Evolutionary conservation across 2,888 invertebrate genomes (phyloP).

Genomic region (Chrysomela aeneicollis): DNA sequence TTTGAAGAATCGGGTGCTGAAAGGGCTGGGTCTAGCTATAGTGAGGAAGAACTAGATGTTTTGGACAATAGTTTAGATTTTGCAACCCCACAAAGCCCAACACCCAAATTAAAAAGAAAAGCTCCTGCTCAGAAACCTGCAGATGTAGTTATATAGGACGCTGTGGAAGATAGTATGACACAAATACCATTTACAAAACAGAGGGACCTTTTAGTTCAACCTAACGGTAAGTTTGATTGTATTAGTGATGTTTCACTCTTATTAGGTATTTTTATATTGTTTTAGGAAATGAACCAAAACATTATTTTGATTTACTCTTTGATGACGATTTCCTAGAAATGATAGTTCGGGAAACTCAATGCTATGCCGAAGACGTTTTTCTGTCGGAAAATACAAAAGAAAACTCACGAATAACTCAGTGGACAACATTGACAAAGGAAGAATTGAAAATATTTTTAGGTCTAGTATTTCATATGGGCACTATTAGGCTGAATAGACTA

Average conservation of each 20-base stretch:
- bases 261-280: constrained; percentile 8
- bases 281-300: constrained; percentile 13
- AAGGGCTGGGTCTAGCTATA: constrained; percentile 20
- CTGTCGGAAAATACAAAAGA: background rate
- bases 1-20: constrained; percentile 22
- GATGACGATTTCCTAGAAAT: too few relatives aligned
- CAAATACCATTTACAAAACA: constrained; percentile 16
- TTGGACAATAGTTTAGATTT: background rate
- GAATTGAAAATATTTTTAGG: constrained; percentile 19
- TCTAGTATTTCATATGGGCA: constrained; percentile 26
- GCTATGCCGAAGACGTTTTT: constrained; percentile 18
- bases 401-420: constrained; percentile 17
- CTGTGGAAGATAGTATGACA: constrained; percentile 11
- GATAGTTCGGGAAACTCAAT: too few relatives aligned
- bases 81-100: background rate
- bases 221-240: constrained; percentile 12
- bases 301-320: constrained; percentile 17
- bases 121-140: constrained; percentile 5
- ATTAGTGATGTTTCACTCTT: background rate
- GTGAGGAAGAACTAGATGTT: constrained; percentile 6
- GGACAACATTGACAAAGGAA: constrained; percentile 8
- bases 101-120: constrained; percentile 14
- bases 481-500: constrained; percentile 20
- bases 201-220: constrained; percentile 10
- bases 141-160: constrained; percentile 17